Evolutionary conservation across 2,888 invertebrate species (phyloP).

Genomic region (Eupithecia vulgata): DNA sequence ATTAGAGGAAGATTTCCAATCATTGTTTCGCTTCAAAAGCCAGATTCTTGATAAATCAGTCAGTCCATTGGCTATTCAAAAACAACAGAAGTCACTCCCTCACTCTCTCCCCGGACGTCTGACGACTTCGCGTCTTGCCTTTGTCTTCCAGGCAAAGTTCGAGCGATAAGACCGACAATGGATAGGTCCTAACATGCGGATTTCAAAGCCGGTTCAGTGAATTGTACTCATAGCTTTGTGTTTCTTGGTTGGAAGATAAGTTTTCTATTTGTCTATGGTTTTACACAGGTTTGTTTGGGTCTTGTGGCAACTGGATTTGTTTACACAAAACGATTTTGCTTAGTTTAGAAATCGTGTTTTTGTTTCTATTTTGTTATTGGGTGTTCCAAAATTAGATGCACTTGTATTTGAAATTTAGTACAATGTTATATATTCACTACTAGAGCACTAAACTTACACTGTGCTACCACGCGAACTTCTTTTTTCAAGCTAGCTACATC

Average conservation of each 20-base stretch:
- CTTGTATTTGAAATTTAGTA: too few relatives aligned
- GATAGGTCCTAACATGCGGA: conserved; percentile 65
- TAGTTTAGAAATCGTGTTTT: not conserved
- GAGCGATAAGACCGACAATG: conserved; percentile 62
- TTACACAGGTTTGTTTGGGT: not conserved
- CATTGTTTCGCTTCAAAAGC: not conserved
- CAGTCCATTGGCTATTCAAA: conserved; percentile 22
- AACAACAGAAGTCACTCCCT: conserved; percentile 31
- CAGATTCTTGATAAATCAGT: conserved; percentile 19
- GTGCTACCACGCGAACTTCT: too few relatives aligned
- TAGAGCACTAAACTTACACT: too few relatives aligned
- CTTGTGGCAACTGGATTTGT: not conserved
- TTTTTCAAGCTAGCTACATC: not conserved
- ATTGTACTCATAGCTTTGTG: conserved; percentile 49
- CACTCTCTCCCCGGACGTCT: conserved; percentile 24
- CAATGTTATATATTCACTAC: too few relatives aligned
- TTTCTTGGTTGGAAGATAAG: conserved; percentile 52
- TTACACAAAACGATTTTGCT: not conserved
- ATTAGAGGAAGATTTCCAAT: not conserved
- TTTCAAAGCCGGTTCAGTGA: conserved; percentile 62
- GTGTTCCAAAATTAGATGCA: too few relatives aligned
- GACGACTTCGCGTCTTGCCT: conserved; percentile 57
- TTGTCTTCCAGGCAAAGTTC: conserved; percentile 72
- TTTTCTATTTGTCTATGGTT: conserved; percentile 27
- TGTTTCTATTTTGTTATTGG: too few relatives aligned